Evolutionary conservation across 2,113 vertebrate genomes (phyloP).

Genomic region (Copsychus sechellarum): DNA sequence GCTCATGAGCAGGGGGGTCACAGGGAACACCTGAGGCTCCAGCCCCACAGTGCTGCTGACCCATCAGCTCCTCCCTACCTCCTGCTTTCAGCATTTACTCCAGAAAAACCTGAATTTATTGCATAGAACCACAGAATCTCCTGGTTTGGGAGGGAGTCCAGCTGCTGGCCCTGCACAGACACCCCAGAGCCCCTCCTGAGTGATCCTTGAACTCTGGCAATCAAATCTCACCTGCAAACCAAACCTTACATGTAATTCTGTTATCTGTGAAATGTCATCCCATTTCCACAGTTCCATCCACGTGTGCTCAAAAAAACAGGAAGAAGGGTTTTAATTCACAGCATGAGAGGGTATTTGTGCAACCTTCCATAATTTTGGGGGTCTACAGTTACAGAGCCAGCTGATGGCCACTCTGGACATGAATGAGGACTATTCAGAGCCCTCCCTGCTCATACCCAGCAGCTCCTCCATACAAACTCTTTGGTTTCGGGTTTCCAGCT

Average conservation of each 20-base stretch:
- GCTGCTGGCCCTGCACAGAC: not conserved
- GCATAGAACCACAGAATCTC: rapidly evolving
- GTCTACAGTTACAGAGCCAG: not conserved
- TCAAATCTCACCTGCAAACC: not conserved
- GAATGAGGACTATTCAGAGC: conserved; percentile 14
- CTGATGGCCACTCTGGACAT: not conserved
- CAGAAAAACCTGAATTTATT: not conserved
- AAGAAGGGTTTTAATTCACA: not conserved
- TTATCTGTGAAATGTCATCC: not conserved
- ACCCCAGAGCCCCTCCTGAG: not conserved
- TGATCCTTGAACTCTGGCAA: rapidly evolving
- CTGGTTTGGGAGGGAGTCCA: not conserved
- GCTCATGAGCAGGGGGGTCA: rapidly evolving
- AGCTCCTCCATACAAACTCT: not conserved
- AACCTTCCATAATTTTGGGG: not conserved
- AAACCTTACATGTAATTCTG: rapidly evolving
- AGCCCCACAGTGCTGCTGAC: rapidly evolving
- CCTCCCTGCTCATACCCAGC: not conserved
- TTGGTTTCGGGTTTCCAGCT: not conserved
- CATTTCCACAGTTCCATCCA: not conserved
- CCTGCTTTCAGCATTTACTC: not conserved
- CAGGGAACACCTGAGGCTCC: not conserved
- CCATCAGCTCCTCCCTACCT: not conserved
- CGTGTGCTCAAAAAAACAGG: not conserved
- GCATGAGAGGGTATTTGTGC: not conserved